A percentile compares a stretch with the other conserved stretches of the same genome.
These are phyloP conservation scores for Latrodectus hesperus DNA, from an alignment of 2,888 invertebrate genomes.

Conservation along the genomic window DNA sequence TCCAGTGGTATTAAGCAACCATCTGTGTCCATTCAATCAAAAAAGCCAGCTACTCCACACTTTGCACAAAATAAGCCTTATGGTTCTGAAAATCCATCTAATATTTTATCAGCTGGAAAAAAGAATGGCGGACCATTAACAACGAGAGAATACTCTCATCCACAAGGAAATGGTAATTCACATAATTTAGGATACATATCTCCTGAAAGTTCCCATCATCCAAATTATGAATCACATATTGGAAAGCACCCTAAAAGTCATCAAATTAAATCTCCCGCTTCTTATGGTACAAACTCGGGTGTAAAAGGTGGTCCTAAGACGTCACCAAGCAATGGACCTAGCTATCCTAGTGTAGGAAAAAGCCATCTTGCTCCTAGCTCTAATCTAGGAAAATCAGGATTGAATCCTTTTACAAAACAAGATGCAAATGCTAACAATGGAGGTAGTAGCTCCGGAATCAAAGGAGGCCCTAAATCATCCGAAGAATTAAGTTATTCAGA, in stretches of 20 bases:
- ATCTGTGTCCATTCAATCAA: neutral
- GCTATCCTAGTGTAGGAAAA: conserved; percentile 26
- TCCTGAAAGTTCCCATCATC: neutral
- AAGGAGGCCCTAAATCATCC: conserved; percentile 9
- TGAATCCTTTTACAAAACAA: neutral
- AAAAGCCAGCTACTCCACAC: too few species aligned
- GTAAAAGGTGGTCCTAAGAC: neutral
- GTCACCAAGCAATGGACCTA: neutral
- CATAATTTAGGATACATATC: neutral
- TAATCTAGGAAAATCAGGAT: neutral
- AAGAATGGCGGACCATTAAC: too few species aligned
- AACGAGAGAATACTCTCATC: neutral
- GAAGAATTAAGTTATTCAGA: neutral
- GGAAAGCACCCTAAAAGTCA: neutral
- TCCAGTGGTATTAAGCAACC: conserved; percentile 5
- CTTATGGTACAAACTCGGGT: neutral
- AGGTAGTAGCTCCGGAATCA: neutral
- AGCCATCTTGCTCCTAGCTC: neutral
- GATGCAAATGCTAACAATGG: conserved; percentile 1
- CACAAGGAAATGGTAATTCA: neutral
- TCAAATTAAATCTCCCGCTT: neutral
- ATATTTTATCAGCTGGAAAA: too few species aligned
- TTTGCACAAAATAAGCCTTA: too few species aligned
- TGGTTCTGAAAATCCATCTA: too few species aligned
- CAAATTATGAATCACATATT: conserved; percentile 2